These are phyloP conservation scores for Choreutis nemorana DNA, from an alignment of 2,888 invertebrate genomes.

Conservation along the genomic window DNA sequence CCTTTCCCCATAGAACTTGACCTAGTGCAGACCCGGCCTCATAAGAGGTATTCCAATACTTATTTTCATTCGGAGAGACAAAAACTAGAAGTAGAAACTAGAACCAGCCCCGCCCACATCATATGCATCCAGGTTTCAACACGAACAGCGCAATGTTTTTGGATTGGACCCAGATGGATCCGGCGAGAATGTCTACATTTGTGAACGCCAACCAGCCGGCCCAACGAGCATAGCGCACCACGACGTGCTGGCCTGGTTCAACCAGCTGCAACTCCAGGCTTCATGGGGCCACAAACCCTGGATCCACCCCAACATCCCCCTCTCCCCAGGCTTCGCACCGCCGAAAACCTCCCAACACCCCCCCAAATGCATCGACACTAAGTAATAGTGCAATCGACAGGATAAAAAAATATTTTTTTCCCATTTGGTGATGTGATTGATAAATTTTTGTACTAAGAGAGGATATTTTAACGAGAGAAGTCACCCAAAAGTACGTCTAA, in stretches of 20 bases:
- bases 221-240: no score
- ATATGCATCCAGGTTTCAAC: slow-evolving; percentile 41
- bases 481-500: no score
- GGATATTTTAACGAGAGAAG: slow-evolving; percentile 65
- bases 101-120: no score
- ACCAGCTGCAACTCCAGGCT: no score
- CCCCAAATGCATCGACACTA: slow-evolving; percentile 62
- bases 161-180: slow-evolving; percentile 93
- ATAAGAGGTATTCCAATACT: no score
- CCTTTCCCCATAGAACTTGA: no score
- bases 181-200: slow-evolving; percentile 85
- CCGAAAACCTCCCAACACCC: no score
- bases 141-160: slow-evolving; percentile 59
- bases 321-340: slow-evolving; percentile 61
- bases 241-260: slow-evolving; percentile 51
- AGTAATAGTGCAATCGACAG: slow-evolving; percentile 33
- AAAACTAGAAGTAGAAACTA: no score
- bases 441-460: slow-evolving; percentile 65
- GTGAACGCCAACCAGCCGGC: slow-evolving; percentile 56
- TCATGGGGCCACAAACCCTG: no score
- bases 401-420: no score
- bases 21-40: no score
- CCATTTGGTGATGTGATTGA: slow-evolving; percentile 57
- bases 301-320: slow-evolving; percentile 32
- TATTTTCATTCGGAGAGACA: no score